A percentile compares a stretch with the other conserved stretches of the same genome.
Conservation (phyloP, 2,797 vertebrate genomes). For the Pelochelys cantorii region DNA sequence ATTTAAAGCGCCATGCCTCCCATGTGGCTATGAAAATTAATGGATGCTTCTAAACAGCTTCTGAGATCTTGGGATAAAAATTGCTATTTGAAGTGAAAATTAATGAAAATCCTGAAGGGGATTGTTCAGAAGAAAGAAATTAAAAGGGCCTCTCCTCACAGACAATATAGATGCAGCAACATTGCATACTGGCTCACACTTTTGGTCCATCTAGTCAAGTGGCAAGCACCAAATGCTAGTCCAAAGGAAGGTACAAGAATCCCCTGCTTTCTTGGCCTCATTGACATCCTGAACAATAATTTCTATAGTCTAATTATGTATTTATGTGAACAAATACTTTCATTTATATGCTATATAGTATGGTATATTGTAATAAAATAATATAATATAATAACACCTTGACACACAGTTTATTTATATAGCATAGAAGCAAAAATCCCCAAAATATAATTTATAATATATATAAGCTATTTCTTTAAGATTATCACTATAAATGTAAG, state of each 20-base stretch:
- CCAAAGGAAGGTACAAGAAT: background rate
- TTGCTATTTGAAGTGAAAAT: background rate
- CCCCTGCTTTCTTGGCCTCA: background rate
- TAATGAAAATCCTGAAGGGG: background rate
- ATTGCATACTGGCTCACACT: background rate
- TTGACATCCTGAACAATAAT: background rate
- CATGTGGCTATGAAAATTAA: background rate
- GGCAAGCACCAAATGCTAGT: background rate
- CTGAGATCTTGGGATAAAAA: background rate
- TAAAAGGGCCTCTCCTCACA: background rate
- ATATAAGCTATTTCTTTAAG: background rate
- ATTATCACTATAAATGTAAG: rapidly evolving
- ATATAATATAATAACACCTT: background rate
- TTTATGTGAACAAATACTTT: background rate
- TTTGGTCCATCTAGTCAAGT: background rate
- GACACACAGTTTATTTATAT: background rate
- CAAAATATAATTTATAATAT: background rate
- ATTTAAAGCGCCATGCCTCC: rapidly evolving
- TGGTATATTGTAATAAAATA: background rate
- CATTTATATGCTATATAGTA: background rate
- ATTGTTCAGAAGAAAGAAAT: background rate
- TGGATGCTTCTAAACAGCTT: rapidly evolving
- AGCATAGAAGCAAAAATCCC: background rate
- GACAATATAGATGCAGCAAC: background rate
- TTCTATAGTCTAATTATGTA: background rate